These are phyloP conservation scores for Brachirus orientalis DNA, from an alignment of 2,113 vertebrate species.

Conservation along the genomic window DNA sequence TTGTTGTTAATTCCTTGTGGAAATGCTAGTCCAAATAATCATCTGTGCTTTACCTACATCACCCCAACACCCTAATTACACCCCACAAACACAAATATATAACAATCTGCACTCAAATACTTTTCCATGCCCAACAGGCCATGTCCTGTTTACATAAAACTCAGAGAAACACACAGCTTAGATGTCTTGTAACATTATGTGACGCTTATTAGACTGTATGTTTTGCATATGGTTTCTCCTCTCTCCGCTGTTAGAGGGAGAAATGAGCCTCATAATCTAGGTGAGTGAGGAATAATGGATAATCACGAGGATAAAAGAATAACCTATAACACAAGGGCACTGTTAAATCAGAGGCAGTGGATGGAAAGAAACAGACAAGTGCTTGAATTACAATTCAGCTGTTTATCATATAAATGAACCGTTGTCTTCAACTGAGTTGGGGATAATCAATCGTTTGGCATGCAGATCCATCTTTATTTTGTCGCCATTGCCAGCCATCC, in stretches of 20 bases:
- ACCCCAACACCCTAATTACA: no score
- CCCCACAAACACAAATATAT: neutral
- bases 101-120: conserved; percentile 17
- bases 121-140: conserved; percentile 15
- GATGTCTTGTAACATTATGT: conserved; percentile 20
- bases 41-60: conserved; percentile 10
- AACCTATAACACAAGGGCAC: conserved; percentile 12
- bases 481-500: conserved; percentile 25
- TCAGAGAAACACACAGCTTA: conserved; percentile 20
- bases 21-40: conserved; percentile 19
- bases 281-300: neutral
- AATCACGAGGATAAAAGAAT: conserved; percentile 1
- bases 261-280: neutral
- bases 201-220: conserved; percentile 41
- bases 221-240: conserved; percentile 19
- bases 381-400: conserved; percentile 52
- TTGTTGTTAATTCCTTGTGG: conserved; percentile 33
- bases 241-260: neutral
- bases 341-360: conserved; percentile 40
- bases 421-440: conserved; percentile 37
- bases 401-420: conserved; percentile 72
- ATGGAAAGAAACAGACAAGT: conserved; percentile 46
- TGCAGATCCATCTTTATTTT: conserved; percentile 47
- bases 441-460: conserved; percentile 53
- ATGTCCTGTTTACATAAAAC: conserved; percentile 17